Conservation (phyloP, 2,797 vertebrate species). For the Galago senegalensis region DNA sequence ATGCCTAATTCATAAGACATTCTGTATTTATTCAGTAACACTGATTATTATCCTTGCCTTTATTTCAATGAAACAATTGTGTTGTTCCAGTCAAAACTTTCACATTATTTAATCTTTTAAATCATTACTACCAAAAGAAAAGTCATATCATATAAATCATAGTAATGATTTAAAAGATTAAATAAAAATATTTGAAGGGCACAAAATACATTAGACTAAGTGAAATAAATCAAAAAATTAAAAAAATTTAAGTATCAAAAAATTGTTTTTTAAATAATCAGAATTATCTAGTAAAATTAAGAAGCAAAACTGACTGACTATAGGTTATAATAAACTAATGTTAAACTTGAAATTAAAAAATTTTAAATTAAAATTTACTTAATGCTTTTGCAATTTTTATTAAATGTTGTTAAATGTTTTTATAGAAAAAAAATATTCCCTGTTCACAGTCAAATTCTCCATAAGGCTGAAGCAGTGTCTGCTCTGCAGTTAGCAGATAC, state of each 20-base stretch:
- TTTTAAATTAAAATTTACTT: not conserved
- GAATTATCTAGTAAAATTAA: constrained; percentile 43
- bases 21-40: not conserved
- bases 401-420: not conserved
- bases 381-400: constrained; percentile 14
- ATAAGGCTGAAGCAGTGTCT: not conserved
- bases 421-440: not conserved
- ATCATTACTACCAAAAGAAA: not conserved
- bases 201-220: constrained; percentile 33
- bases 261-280: not conserved
- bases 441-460: not conserved
- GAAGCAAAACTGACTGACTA: not conserved
- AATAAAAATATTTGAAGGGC: constrained; percentile 27
- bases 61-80: constrained; percentile 48
- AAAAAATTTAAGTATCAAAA: not conserved
- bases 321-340: not conserved
- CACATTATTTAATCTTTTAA: not conserved
- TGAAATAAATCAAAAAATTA: constrained; percentile 22
- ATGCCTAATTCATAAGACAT: not conserved
- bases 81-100: constrained; percentile 45
- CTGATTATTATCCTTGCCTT: not conserved
- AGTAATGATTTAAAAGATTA: not conserved
- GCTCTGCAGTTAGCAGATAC: not conserved
- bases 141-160: not conserved
- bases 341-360: constrained; percentile 1